Percentiles rank a stretch among this genome's conserved stretches.
Evolutionary conservation across 2,113 vertebrate genomes (phyloP).

Genomic region (Aspidoscelis tigris): DNA sequence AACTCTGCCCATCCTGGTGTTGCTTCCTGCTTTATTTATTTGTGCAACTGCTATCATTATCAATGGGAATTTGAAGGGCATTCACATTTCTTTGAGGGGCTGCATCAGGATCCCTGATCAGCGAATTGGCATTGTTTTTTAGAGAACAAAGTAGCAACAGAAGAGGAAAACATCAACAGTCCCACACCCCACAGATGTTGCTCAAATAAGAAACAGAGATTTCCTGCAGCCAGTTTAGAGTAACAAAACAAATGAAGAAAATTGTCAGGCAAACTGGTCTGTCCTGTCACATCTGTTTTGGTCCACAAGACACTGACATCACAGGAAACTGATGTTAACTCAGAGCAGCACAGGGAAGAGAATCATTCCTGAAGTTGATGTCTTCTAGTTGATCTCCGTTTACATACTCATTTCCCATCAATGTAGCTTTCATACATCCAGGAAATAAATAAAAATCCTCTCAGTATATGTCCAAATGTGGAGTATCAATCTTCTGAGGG

Average conservation of each 20-base stretch:
- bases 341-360: neutral
- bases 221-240: neutral
- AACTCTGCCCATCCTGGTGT: too few relatives aligned
- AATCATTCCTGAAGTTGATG: neutral
- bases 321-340: neutral
- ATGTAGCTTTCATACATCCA: neutral
- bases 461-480: neutral
- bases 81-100: too few relatives aligned
- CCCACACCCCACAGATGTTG: neutral
- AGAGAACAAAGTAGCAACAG: neutral
- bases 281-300: neutral
- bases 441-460: neutral
- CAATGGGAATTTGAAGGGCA: too few relatives aligned
- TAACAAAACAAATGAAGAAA: neutral
- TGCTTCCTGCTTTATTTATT: too few relatives aligned
- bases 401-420: neutral
- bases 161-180: neutral
- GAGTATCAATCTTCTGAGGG: neutral
- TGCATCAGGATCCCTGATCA: too few relatives aligned
- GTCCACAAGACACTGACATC: neutral
- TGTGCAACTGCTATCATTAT: too few relatives aligned
- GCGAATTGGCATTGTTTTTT: neutral
- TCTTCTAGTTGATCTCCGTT: neutral
- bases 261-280: neutral
- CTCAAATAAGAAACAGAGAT: neutral